A percentile compares a stretch with the other conserved stretches of the same genome.
These are phyloP conservation scores for Psittacus erithacus DNA, from an alignment of 2,113 vertebrate species.

Conservation along the genomic window DNA sequence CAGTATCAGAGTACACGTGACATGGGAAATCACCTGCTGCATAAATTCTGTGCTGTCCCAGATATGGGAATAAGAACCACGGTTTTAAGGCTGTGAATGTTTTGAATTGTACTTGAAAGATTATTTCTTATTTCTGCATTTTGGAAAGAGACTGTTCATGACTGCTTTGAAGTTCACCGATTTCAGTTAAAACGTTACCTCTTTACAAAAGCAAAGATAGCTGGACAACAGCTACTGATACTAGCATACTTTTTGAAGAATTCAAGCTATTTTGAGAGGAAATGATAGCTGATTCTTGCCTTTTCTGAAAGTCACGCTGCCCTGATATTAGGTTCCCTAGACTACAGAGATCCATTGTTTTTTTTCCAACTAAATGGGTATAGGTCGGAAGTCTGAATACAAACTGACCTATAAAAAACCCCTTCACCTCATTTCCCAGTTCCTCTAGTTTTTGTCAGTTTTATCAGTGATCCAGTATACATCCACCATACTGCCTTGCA, in stretches of 20 bases:
- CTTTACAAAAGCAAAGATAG: neutral
- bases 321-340: constrained; percentile 34
- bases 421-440: neutral
- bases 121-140: neutral
- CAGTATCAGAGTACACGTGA: neutral
- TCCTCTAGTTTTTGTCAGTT: neutral
- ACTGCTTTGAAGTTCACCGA: neutral
- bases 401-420: neutral
- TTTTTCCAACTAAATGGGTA: neutral
- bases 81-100: neutral
- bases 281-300: constrained; percentile 35
- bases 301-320: constrained; percentile 17
- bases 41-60: neutral
- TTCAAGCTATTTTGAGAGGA: constrained; percentile 30
- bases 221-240: neutral
- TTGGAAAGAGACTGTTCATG: neutral
- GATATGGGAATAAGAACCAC: neutral
- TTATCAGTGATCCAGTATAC: neutral
- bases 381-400: neutral
- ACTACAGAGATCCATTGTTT: constrained; percentile 58
- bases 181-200: neutral
- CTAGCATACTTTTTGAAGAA: neutral
- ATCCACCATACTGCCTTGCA: neutral
- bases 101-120: neutral
- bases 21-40: neutral